Conservation (phyloP, 2,797 vertebrate species). For the Falco novaeseelandiae region DNA sequence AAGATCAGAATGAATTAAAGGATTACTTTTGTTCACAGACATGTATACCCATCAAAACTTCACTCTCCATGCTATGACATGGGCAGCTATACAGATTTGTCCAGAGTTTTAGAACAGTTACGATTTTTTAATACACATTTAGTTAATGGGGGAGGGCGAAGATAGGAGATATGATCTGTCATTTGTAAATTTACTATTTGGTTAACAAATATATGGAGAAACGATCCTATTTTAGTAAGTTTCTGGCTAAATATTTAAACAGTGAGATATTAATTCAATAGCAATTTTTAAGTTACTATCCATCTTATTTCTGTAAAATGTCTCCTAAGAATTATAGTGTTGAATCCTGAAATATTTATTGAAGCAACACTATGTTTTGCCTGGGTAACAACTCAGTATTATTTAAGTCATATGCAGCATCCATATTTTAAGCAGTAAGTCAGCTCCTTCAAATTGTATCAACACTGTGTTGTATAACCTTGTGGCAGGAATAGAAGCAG, state of each 20-base stretch:
- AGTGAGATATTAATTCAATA: constrained; percentile 14
- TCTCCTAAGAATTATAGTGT: constrained; percentile 13
- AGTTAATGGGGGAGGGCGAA: neutral
- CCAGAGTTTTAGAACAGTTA: neutral
- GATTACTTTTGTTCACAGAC: neutral
- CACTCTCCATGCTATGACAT: neutral
- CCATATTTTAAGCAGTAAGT: constrained; percentile 60
- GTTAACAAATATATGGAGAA: neutral
- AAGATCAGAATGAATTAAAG: neutral
- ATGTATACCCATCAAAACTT: neutral
- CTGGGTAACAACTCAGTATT: constrained; percentile 42
- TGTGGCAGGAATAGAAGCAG: constrained; percentile 64
- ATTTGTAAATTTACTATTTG: neutral
- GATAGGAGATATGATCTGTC: neutral
- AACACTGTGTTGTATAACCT: constrained; percentile 61
- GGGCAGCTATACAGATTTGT: neutral
- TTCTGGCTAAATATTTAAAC: constrained; percentile 40
- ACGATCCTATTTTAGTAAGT: neutral
- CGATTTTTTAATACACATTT: neutral
- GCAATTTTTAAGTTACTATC: neutral
- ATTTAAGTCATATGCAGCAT: constrained; percentile 56
- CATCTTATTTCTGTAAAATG: constrained; percentile 24
- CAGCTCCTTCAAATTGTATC: constrained; percentile 50
- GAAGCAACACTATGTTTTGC: constrained; percentile 42
- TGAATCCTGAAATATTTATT: constrained; percentile 49